phyloP scores from a whole-genome alignment of 1,140 invertebrate species.

The Archegozetes longisetosus region DNA sequence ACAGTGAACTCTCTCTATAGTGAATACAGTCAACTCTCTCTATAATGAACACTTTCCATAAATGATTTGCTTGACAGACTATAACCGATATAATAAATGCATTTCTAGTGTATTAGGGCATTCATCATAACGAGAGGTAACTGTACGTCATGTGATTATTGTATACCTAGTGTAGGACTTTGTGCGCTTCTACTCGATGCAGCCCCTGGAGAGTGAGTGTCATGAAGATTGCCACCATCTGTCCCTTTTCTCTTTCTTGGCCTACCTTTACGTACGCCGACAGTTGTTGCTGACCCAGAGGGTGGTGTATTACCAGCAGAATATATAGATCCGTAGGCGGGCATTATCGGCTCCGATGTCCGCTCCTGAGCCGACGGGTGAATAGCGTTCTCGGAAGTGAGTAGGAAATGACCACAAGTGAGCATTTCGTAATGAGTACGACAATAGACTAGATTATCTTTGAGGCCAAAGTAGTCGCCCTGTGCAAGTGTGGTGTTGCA shows the following conservation, averaged over 20 bases:
- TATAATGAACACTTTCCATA: too few species aligned
- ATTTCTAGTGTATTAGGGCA: too few species aligned
- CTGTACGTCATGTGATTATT: too few species aligned
- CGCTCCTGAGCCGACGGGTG: slow-evolving; percentile 2
- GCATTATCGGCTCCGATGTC: slow-evolving; percentile 28
- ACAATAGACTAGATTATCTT: slow-evolving; percentile 33
- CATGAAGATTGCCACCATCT: neutral
- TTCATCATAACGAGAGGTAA: too few species aligned
- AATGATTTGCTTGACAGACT: too few species aligned
- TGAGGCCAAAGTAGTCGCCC: slow-evolving; percentile 66
- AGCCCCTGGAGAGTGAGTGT: neutral
- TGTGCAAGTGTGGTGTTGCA: slow-evolving; percentile 46
- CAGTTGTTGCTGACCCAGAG: slow-evolving; percentile 34
- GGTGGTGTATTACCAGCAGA: neutral
- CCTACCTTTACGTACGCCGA: slow-evolving; percentile 54
- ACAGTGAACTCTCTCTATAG: too few species aligned
- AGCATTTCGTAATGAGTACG: slow-evolving; percentile 31
- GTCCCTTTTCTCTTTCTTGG: slow-evolving; percentile 57
- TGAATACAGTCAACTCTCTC: too few species aligned
- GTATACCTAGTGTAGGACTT: neutral
- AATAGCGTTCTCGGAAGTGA: slow-evolving; percentile 29
- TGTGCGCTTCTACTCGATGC: neutral
- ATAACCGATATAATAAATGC: too few species aligned
- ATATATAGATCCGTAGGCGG: slow-evolving; percentile 28
- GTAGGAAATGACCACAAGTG: neutral